Conservation (phyloP, 35 echinoderm and acorn worm genomes). For the Anneissia japonica region DNA sequence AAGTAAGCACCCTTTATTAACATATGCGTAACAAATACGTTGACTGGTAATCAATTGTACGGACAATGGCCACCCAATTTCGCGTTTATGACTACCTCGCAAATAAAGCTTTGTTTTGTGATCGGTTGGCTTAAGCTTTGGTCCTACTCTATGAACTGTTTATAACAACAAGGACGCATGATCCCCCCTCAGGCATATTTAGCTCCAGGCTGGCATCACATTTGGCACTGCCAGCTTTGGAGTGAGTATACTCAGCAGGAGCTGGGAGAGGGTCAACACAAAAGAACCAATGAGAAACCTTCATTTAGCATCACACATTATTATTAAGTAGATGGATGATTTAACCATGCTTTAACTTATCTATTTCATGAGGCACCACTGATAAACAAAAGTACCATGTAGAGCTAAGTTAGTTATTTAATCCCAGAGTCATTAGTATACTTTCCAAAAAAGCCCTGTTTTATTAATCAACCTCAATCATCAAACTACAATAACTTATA, state of each 20-base stretch:
- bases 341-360: background rate
- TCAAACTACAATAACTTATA: too few relatives aligned
- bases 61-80: background rate
- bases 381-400: background rate
- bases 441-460: too few relatives aligned
- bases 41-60: background rate
- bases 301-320: background rate
- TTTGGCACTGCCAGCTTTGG: background rate
- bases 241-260: background rate
- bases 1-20: background rate
- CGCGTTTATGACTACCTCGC: background rate
- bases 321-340: background rate
- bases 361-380: background rate
- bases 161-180: background rate
- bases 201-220: background rate
- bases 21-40: background rate
- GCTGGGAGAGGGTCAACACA: background rate
- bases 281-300: background rate
- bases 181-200: background rate
- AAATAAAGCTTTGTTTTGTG: background rate
- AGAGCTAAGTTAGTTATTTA: too few relatives aligned
- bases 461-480: too few relatives aligned
- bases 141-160: background rate
- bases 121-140: background rate
- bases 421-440: too few relatives aligned